Evolutionary conservation across 2,113 vertebrate genomes (phyloP).

Genomic region (Pseudonaja textilis): DNA sequence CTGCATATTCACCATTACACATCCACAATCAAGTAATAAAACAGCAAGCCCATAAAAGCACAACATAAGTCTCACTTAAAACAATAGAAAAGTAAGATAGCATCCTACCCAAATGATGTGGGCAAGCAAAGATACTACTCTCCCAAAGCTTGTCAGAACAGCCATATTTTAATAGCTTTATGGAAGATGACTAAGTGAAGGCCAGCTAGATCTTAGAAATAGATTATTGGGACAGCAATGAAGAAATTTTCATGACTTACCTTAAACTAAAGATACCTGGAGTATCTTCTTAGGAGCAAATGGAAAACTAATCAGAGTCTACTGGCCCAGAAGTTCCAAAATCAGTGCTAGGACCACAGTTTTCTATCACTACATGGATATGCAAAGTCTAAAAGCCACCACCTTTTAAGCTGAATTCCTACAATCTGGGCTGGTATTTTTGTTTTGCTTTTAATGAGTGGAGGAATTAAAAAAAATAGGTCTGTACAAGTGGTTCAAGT

Average conservation of each 20-base stretch:
- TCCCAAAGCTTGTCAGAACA: background rate
- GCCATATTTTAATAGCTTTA: background rate
- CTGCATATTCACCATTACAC: background rate
- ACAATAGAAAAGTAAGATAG: background rate
- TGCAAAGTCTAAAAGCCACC: background rate
- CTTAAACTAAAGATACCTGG: background rate
- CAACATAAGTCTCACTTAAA: background rate
- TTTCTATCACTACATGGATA: background rate
- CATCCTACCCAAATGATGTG: background rate
- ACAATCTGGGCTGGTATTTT: background rate
- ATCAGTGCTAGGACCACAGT: background rate
- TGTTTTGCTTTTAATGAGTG: background rate
- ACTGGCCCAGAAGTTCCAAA: background rate
- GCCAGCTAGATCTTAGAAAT: background rate
- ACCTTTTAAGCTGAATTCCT: background rate
- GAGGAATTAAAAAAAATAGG: background rate
- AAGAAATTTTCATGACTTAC: background rate
- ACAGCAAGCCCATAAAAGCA: background rate
- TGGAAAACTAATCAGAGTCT: background rate
- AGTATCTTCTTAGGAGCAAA: background rate
- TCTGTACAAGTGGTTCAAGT: background rate
- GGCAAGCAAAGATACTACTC: background rate
- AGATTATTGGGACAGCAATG: background rate
- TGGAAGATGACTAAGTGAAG: background rate
- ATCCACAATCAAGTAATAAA: background rate